phyloP scores from a whole-genome alignment of 2,888 invertebrate genomes.

The Listrodromus nycthemerus region DNA sequence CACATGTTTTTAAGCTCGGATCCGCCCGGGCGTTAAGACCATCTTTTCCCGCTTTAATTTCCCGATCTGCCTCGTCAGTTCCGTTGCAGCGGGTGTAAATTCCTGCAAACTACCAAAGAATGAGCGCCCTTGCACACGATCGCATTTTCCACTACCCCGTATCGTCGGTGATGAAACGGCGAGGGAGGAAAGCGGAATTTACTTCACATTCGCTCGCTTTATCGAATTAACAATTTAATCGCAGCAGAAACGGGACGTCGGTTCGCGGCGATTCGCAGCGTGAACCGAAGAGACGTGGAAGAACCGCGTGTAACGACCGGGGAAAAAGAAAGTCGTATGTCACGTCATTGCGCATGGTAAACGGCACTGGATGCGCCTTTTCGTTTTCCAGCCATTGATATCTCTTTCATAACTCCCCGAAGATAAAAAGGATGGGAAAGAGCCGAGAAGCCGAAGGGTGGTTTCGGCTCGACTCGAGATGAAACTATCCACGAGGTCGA shows the following conservation, averaged over 20 bases:
- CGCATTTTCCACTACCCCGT: conserved; percentile 10
- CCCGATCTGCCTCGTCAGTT: background rate
- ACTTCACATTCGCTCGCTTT: conserved; percentile 4
- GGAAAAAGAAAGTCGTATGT: background rate
- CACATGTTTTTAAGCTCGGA: conserved; percentile 36
- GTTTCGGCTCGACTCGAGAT: conserved; percentile 41
- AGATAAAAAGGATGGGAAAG: conserved; percentile 36
- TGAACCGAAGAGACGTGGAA: conserved; percentile 12
- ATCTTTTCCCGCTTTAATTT: conserved; percentile 51
- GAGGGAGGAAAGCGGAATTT: background rate
- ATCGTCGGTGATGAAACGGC: background rate
- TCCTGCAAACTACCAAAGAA: conserved; percentile 37
- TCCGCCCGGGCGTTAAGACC: conserved; percentile 41
- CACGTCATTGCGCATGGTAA: background rate
- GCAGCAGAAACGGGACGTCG: conserved; percentile 13
- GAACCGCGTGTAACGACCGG: background rate
- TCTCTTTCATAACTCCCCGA: conserved; percentile 37
- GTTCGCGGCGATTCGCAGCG: conserved; percentile 19
- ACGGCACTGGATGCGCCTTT: background rate
- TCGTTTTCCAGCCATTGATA: background rate
- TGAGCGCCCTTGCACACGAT: conserved; percentile 28
- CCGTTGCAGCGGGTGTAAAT: conserved; percentile 15
- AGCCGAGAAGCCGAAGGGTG: conserved; percentile 21
- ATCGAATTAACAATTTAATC: conserved; percentile 51
- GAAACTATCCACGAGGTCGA: conserved; percentile 45